phyloP scores from a whole-genome alignment of 2,113 vertebrate genomes.

The Pteronura brasiliensis region DNA sequence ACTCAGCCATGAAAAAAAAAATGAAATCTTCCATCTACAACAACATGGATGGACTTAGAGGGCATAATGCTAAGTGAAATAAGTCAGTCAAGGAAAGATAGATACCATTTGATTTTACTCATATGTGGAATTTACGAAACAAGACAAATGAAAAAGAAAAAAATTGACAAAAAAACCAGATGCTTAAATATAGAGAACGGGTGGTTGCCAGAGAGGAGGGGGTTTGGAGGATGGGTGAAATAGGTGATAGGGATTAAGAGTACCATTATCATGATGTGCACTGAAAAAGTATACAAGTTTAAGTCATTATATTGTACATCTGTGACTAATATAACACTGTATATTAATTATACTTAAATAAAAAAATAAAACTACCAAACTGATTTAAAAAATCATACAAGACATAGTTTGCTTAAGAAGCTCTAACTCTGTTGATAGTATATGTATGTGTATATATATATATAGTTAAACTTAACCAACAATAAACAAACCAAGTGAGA shows the following conservation, averaged over 20 bases:
- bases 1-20: neutral
- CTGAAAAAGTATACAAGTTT: neutral
- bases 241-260: neutral
- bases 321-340: neutral
- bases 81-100: neutral
- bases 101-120: neutral
- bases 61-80: neutral
- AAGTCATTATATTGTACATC: neutral
- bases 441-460: too few species aligned
- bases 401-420: neutral
- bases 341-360: neutral
- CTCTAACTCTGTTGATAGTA: neutral
- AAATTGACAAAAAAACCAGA: neutral
- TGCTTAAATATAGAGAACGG: neutral
- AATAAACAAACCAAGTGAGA: neutral
- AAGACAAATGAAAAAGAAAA: neutral
- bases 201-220: neutral
- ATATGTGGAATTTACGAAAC: neutral
- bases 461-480: neutral
- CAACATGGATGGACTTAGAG: neutral
- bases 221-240: neutral
- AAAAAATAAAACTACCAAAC: neutral
- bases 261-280: neutral
- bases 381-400: neutral
- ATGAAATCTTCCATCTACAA: neutral